Base-by-base conservation (phyloP, 1,140 invertebrate species). In the Drosophila erecta region DNA sequence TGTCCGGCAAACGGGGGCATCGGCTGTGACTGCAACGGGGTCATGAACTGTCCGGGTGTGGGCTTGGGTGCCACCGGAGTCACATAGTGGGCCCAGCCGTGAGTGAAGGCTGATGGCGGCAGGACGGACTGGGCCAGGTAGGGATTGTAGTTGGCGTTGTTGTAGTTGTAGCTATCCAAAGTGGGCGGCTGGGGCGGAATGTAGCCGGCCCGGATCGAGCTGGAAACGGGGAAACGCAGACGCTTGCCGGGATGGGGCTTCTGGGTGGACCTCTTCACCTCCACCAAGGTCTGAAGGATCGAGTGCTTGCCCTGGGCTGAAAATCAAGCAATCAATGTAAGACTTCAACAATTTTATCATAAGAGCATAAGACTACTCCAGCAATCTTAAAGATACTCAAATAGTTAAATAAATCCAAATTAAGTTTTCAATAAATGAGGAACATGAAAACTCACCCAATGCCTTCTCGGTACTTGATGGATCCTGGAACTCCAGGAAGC, bases 401-500 rank as follows among this genome's bases (percentile, higher is more conserved):
- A 30, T 30, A 30, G 30, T 30, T 10, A 2, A 30, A 24, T 24
- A 0, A 5, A 24, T 24, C 24, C 24, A 24, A 24, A 24, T 4
- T 30, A 7, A 30, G 7, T 30, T 30, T 30, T 30, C 30, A 30
- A 30, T 30, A 30, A 30, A 10, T 30, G 7, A 30, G 30, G 8
- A 30, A 30, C 30, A 10, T 10, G 27, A 12, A 37, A 8, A 50
- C 57, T 43, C 41, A 85, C 80, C 76, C 20, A 87, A 62, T 7
- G 84, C 79, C 30, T 62, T 67, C 0, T 66, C 79, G 20, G 79
- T 76, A 22, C 76, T 57, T 0, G 22, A 44, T 7, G 98, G 98
- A 92, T 99, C 97, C 92, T 98, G 97, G 92, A 98, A 99, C 92
- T 98, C 97, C 10, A 99, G 95, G 92, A 99, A 99, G 6, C 96